A percentile compares a stretch with the other conserved stretches of the same genome.
phyloP scores from a whole-genome alignment of 2,888 invertebrate genomes.

The Spilarctia lutea region DNA sequence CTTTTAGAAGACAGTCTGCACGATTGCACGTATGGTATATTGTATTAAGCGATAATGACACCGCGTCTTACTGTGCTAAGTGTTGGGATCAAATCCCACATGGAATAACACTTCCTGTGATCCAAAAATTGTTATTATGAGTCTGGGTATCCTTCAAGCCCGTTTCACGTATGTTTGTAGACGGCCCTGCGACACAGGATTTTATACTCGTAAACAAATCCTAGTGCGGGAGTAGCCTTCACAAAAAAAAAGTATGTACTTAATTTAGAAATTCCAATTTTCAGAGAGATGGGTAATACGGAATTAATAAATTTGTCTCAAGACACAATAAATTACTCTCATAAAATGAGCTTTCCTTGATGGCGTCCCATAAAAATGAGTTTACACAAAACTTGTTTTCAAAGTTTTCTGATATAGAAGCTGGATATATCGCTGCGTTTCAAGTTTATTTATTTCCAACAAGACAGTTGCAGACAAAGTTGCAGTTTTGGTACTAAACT shows the following conservation, averaged over 20 bases:
- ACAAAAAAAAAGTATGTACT: neutral
- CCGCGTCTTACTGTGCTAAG: too few species aligned
- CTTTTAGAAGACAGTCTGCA: too few species aligned
- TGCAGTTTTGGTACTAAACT: slow-evolving; percentile 66
- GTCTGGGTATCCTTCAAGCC: too few species aligned
- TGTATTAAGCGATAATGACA: too few species aligned
- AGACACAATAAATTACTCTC: slow-evolving; percentile 15
- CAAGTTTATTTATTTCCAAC: slow-evolving; percentile 65
- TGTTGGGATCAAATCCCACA: too few species aligned
- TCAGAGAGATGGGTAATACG: neutral
- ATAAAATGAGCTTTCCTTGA: slow-evolving; percentile 45
- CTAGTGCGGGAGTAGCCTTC: too few species aligned
- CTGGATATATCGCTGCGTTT: slow-evolving; percentile 72
- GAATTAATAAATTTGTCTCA: neutral
- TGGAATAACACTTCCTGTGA: too few species aligned
- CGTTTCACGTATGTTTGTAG: too few species aligned
- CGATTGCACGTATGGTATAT: too few species aligned
- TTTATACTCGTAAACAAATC: too few species aligned
- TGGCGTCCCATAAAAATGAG: slow-evolving; percentile 69
- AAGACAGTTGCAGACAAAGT: slow-evolving; percentile 74
- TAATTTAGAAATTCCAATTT: neutral
- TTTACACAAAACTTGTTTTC: slow-evolving; percentile 65
- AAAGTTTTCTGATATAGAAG: slow-evolving; percentile 72
- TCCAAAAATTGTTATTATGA: too few species aligned
- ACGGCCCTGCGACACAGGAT: too few species aligned